These are phyloP conservation scores for Mesoclemmys tuberculata DNA, from an alignment of 2,113 vertebrate genomes.

Conservation along the genomic window DNA sequence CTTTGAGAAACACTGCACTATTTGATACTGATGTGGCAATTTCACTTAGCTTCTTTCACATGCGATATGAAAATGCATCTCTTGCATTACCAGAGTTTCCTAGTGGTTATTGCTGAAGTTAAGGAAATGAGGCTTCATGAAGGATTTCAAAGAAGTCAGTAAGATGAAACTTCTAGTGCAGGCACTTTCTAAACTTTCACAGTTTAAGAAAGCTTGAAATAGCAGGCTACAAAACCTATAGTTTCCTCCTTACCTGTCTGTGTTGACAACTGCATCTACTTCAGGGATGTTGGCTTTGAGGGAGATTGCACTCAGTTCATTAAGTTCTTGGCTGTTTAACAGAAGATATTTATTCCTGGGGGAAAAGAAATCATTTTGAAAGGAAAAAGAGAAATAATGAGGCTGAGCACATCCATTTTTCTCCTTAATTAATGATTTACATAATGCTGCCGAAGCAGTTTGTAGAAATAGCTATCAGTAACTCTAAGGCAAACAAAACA, in stretches of 20 bases:
- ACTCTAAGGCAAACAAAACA: not conserved
- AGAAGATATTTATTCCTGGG: conserved; percentile 97
- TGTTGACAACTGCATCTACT: conserved; percentile 96
- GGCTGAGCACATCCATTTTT: not conserved
- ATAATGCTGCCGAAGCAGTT: not conserved
- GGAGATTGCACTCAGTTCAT: conserved; percentile 96
- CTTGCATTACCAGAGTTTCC: not conserved
- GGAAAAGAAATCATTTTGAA: conserved; percentile 9
- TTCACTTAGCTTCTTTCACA: not conserved
- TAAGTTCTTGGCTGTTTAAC: conserved; percentile 95
- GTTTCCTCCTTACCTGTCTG: conserved; percentile 84
- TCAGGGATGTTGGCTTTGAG: conserved; percentile 98
- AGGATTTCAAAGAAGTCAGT: not conserved
- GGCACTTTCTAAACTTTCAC: not conserved
- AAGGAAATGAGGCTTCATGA: not conserved
- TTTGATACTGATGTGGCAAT: not conserved
- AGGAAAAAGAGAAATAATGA: not conserved
- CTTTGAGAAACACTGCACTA: too few species aligned
- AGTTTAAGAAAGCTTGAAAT: not conserved
- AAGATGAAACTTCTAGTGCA: not conserved
- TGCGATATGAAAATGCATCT: not conserved
- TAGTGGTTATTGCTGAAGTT: not conserved
- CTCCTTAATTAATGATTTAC: not conserved
- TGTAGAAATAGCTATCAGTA: not conserved
- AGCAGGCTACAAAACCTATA: not conserved